Evolutionary conservation across 2,797 vertebrate genomes (phyloP), one percentile per base, ranked within the genome.

Genomic region (Muscicapa comitata): DNA sequence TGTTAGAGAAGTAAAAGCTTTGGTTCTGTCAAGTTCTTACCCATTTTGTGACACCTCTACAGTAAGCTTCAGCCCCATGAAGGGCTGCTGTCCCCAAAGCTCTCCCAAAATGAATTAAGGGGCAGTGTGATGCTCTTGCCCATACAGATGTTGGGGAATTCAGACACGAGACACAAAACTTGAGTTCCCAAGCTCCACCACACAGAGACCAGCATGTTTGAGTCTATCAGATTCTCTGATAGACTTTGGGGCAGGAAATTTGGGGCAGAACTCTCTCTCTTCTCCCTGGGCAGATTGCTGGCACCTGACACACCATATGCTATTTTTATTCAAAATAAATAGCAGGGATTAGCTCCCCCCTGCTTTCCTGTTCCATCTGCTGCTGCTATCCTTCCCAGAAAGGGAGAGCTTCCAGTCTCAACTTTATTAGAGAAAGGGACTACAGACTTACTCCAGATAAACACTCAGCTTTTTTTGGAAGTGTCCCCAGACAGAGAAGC

Each of bases 311-410:
- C 24, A 72, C 51, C 14, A 1, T 31, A 21, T 23, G 50, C 68
- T 87, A 80, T 75, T 95, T 91, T 86, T 77, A 78, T 61, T 90
- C 3, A 42, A 90, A 96, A 87, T 53, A 91, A 63, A 37, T 50
- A 59, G 35, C 58, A 77, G 25, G 26, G 23, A 33, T 91, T 72
- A 80, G 54, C 15, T 86, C 13, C 43, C 57, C 17, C 8, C 68
- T 38, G 33, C 48, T 70, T 90, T 83, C 50, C 66, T 73, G 7
- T 28, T 75, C 85, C 66, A 33, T 78, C 35, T 90, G 66, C 42
- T 90, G 45, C 40, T 0, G 26, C 9, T 84, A 29, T 35, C 73
- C 35, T 63, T 78, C 33, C 58, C 82, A 58, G 61, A 35, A 53
- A 59, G 57, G 42, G 45, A 82, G 73, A 85, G 33, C 59, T 81